phyloP scores from a whole-genome alignment of 2,113 vertebrate species.

The Apus apus region DNA sequence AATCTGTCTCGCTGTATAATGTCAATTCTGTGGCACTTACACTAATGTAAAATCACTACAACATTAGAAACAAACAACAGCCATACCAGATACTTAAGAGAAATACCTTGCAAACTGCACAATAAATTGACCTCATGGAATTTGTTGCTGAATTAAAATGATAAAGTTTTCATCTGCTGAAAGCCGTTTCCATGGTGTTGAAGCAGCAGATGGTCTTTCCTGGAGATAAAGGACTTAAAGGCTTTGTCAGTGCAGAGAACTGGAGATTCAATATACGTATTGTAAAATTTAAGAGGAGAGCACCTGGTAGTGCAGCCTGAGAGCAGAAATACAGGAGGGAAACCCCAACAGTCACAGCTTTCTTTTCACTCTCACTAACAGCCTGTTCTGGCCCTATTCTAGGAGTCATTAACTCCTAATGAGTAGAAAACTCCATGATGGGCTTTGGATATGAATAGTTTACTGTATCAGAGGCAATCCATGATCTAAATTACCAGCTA shows the following conservation, averaged over 20 bases:
- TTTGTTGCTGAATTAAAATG: neutral
- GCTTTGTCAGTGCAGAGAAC: neutral
- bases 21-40: neutral
- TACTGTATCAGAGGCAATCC: conserved; percentile 44
- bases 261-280: neutral
- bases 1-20: neutral
- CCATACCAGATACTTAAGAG: neutral
- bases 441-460: conserved; percentile 48
- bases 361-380: neutral
- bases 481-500: conserved; percentile 46
- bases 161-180: neutral
- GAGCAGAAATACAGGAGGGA: neutral
- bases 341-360: neutral
- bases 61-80: neutral
- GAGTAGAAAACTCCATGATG: conserved; percentile 33
- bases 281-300: neutral
- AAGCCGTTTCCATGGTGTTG: neutral
- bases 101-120: neutral
- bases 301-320: neutral
- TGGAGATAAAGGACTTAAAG: conserved; percentile 17
- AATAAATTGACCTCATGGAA: neutral
- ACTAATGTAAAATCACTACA: neutral
- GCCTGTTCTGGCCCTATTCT: neutral
- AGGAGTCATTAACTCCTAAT: conserved; percentile 60
- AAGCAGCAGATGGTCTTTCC: conserved; percentile 30